Conservation (phyloP, 2,888 invertebrate species). For the Lasioglossum morio region DNA sequence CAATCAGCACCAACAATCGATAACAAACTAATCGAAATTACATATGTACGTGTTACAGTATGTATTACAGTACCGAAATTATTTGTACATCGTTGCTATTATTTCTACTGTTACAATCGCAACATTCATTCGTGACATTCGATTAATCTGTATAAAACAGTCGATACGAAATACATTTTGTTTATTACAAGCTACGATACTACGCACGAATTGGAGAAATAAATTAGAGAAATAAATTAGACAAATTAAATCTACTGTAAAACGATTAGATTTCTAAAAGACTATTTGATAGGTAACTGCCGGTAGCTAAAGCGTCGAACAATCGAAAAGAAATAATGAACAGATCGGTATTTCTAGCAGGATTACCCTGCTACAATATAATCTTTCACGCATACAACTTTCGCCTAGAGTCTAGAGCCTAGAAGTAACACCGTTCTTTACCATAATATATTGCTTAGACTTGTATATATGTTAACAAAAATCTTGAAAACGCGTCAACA, state of each 20-base stretch:
- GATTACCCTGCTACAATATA: background rate
- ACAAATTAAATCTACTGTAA: background rate
- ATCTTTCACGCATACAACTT: background rate
- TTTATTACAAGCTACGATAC: background rate
- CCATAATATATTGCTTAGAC: background rate
- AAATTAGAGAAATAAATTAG: background rate
- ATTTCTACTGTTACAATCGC: background rate
- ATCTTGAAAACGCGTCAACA: background rate
- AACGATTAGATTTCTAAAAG: background rate
- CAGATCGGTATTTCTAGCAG: background rate
- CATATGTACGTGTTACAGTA: background rate
- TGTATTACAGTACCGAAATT: slow-evolving; percentile 8
- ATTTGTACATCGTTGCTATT: background rate
- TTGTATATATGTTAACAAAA: background rate
- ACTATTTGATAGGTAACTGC: background rate
- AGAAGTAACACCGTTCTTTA: background rate
- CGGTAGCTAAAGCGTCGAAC: background rate
- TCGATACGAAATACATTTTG: background rate
- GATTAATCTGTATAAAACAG: background rate
- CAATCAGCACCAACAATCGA: slow-evolving; percentile 66
- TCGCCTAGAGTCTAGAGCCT: background rate
- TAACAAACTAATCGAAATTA: slow-evolving; percentile 46
- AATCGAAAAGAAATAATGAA: background rate
- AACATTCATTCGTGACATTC: background rate
- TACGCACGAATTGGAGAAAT: background rate